phyloP scores from a whole-genome alignment of 2,113 vertebrate species.

The Glaucomys volans region DNA sequence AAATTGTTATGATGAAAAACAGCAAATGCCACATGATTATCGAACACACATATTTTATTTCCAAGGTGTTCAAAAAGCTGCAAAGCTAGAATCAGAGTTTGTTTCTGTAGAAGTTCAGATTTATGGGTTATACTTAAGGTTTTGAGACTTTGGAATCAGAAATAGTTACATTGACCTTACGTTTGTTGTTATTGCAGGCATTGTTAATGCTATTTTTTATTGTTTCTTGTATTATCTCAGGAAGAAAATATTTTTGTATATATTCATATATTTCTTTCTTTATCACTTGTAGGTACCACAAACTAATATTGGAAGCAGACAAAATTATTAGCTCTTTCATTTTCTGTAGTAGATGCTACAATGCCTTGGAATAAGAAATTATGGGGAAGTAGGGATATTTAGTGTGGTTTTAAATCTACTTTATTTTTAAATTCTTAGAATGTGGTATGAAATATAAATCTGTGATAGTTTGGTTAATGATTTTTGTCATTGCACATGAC shows the following conservation, averaged over 20 bases:
- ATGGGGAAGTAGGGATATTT: neutral
- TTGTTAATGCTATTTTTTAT: neutral
- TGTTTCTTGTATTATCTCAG: neutral
- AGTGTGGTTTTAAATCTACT: neutral
- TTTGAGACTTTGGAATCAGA: neutral
- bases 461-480: neutral
- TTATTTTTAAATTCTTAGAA: conserved; percentile 27
- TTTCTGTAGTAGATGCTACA: neutral
- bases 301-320: neutral
- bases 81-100: neutral
- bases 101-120: neutral
- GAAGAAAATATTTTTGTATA: neutral
- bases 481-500: neutral
- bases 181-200: neutral
- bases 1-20: neutral
- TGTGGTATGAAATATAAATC: neutral
- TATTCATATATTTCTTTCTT: neutral
- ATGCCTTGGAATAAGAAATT: neutral
- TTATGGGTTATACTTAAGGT: neutral
- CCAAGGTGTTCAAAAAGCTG: neutral
- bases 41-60: neutral
- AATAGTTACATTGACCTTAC: neutral
- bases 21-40: neutral
- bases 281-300: neutral
- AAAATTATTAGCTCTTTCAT: neutral